These are phyloP conservation scores for Felis chaus DNA, from an alignment of 2,113 vertebrate species.

Conservation along the genomic window DNA sequence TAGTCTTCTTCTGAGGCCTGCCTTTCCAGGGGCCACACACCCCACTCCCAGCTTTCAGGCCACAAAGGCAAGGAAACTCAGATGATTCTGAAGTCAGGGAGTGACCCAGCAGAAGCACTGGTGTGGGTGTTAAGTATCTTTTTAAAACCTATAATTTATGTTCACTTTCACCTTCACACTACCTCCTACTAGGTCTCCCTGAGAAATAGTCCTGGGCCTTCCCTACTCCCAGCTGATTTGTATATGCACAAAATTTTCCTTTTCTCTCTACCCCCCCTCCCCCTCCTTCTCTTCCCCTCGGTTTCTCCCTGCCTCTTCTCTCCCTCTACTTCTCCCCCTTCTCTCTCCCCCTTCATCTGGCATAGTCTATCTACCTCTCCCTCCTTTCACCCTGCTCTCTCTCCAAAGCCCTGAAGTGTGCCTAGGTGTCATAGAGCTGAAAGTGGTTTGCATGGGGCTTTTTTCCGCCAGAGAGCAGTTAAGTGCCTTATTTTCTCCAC, in stretches of 20 bases:
- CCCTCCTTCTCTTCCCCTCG: not conserved
- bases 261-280: not conserved
- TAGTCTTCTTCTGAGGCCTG: not conserved
- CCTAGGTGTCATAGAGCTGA: not conserved
- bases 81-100: not conserved
- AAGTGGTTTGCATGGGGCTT: conserved; percentile 28
- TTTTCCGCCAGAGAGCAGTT: conserved; percentile 63
- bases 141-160: not conserved
- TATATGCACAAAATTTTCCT: not conserved
- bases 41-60: not conserved
- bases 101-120: not conserved
- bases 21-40: not conserved
- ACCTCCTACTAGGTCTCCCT: not conserved
- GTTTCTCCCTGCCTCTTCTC: too few species aligned
- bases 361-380: not conserved
- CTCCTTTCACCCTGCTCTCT: not conserved
- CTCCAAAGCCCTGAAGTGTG: not conserved
- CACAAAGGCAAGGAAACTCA: not conserved
- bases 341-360: not conserved
- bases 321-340: not conserved
- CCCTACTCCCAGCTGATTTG: not conserved
- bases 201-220: fast-evolving
- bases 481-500: conserved; percentile 84
- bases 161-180: not conserved
- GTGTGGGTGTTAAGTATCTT: not conserved